Conservation (phyloP, 2,888 invertebrate species). For the Taphrorychus bicolor region DNA sequence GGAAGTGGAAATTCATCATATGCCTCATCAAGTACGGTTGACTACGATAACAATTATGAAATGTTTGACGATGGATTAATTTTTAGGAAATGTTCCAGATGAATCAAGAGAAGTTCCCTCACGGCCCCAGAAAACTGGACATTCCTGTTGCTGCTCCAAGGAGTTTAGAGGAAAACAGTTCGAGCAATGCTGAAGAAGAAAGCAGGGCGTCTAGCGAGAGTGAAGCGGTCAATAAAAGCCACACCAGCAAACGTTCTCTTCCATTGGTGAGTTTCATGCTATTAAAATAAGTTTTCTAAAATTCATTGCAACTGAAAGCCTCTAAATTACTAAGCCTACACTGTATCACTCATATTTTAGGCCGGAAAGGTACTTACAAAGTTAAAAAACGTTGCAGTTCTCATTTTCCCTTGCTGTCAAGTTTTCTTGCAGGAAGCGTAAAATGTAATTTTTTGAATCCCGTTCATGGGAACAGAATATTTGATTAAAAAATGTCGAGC, state of each 20-base stretch:
- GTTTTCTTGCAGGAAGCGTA: too few species aligned
- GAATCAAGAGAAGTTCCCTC: slow-evolving; percentile 71
- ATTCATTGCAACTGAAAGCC: too few species aligned
- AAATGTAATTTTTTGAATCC: too few species aligned
- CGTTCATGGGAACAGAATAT: too few species aligned
- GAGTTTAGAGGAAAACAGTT: slow-evolving; percentile 45
- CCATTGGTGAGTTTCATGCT: slow-evolving; percentile 4
- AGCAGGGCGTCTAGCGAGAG: neutral
- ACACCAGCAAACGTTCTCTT: neutral
- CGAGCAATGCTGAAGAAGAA: neutral
- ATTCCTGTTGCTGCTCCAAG: slow-evolving; percentile 65
- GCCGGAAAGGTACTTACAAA: too few species aligned
- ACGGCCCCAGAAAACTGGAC: slow-evolving; percentile 76
- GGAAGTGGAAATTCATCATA: slow-evolving; percentile 49
- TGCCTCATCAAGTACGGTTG: slow-evolving; percentile 52
- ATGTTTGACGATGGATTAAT: slow-evolving; percentile 42
- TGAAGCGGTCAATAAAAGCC: neutral
- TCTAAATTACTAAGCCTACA: too few species aligned
- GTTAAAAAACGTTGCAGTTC: too few species aligned
- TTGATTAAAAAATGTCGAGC: too few species aligned
- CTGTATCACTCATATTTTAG: too few species aligned
- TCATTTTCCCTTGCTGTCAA: too few species aligned
- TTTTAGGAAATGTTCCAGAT: slow-evolving; percentile 52
- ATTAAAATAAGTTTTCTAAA: too few species aligned
- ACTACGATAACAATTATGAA: too few species aligned